These are phyloP conservation scores for Amniataba percoides DNA, from an alignment of 2,797 vertebrate species.

Conservation along the genomic window DNA sequence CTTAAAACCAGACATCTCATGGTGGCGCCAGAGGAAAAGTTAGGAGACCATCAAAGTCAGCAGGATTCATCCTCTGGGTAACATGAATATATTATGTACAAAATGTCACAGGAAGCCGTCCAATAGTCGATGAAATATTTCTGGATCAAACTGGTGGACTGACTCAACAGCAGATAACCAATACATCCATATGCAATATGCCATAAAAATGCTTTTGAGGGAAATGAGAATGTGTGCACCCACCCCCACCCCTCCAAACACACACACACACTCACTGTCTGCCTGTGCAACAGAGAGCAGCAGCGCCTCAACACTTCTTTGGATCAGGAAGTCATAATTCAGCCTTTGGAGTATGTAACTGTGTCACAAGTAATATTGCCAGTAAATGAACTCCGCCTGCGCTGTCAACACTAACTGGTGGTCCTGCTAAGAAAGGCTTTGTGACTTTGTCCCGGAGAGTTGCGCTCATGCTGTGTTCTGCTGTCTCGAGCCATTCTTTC, in stretches of 20 bases:
- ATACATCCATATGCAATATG: background rate
- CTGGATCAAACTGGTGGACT: background rate
- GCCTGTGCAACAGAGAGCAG: background rate
- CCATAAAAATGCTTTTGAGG: slow-evolving; percentile 22
- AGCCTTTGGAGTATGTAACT: slow-evolving; percentile 43
- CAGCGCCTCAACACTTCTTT: slow-evolving; percentile 15
- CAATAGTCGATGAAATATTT: background rate
- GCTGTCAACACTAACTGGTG: slow-evolving; percentile 65
- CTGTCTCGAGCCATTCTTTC: slow-evolving; percentile 69
- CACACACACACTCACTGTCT: background rate
- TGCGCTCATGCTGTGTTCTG: slow-evolving; percentile 48
- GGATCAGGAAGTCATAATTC: slow-evolving; percentile 50
- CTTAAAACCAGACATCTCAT: too few species aligned
- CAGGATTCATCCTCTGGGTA: background rate
- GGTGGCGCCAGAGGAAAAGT: background rate
- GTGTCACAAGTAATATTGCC: slow-evolving; percentile 53
- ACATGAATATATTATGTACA: too few species aligned
- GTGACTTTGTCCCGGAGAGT: slow-evolving; percentile 64
- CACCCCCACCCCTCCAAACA: background rate
- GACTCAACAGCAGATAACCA: too few species aligned
- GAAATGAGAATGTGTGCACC: slow-evolving; percentile 3
- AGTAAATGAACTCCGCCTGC: slow-evolving; percentile 49
- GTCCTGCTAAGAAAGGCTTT: slow-evolving; percentile 54
- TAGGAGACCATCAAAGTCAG: background rate
- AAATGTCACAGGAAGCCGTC: background rate